Evolutionary conservation across 2,113 vertebrate genomes (phyloP), one percentile per base, ranked within the genome.

Genomic region (Zootoca vivipara): DNA sequence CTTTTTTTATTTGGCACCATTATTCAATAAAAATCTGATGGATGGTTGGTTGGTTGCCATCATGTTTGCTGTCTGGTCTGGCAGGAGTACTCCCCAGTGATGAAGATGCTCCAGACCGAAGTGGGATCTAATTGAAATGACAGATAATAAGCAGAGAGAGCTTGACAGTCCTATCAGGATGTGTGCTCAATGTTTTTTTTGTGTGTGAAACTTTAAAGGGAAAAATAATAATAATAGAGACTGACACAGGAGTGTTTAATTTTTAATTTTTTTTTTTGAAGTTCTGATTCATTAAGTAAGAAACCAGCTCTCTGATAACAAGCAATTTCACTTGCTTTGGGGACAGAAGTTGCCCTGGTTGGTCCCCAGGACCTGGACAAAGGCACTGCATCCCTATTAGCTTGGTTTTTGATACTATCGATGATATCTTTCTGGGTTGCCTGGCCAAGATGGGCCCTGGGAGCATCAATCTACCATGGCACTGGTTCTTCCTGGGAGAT

Each of bases 281-380:
- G 91, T 92, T 94, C 92, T 95, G 88, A 85, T 83, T 88, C 91
- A 85, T 93, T 95, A 93, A 95, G 91, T 89, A 87, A 90, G 91
- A 92, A 95, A 90, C 92, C 85, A 85, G 90, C 5, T 38, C 22
- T 58, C 69, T 92, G 9, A 28, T 28, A n/a, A 62, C 58, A 18
- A 62, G 4, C 64, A 38, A 40, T 15, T 2, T 28, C 82, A 92
- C 30, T n/a, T 73, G 70, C 9, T n/a, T 30, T 35, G 7, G 16
- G 72, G 4, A 73, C 33, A 35, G 28, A 12, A 30, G 26, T 70
- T 70, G 69, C 69, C 26, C 33, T 16, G n/a, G 70, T 33, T 73
- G 70, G 69, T n/a, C 30, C 30, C 69, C 30, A 18, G 69, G 28
- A 72, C 12, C 69, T n/a, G 15, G 69, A 72, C 30, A n/a, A n/a